Evolutionary conservation across 2,888 invertebrate genomes (phyloP), one percentile per base, ranked within the genome.

Genomic region (Drosophila rubida): DNA sequence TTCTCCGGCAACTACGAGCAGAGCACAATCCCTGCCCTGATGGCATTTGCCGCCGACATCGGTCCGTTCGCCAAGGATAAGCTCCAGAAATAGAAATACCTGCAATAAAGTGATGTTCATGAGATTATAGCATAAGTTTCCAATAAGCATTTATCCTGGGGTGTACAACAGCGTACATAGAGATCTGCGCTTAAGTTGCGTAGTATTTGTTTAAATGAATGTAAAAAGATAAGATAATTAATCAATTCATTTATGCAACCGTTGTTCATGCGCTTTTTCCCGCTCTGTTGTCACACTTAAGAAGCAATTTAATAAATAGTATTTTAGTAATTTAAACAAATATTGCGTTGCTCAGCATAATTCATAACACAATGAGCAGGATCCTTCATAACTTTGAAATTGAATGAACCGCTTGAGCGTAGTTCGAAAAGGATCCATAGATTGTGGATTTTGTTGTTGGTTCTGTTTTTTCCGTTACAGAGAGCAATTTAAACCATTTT

Each of bases 1-100:
- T 96, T 97, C 88, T 94, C 94, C 0, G 96, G 96, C 2, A 95
- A 94, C 53, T 95, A 95, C 79, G 96, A 97, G 78, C 96, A 97
- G 91, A 95, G 94, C 87, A 95, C 93, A 81, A 94, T 97, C 45
- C 95, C 96, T 0, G 95, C 96, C 70, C 94, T 95, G 4, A 94
- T 96, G 86, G 95, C 94, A 0, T 95, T 93, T 77, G 95, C 96
- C 0, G 93, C 95, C 0, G 94, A 95, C 79, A 94, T 96, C 14
- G 96, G 96, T 0, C 92, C 93, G 1, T 90, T 85, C 58, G 63
- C 87, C 6, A 19, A 61, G 32, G 67, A 73, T 25, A 63, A 72
- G 6, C 59, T 81, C 22, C 49, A 67, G 4, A 63, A 78, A 1
- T 69, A 32, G 32, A 32, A 32, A 32, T n/a, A 69, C 48, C 32